Conservation (phyloP, 1,140 invertebrate genomes). For the Zaprionus camerounensis region DNA sequence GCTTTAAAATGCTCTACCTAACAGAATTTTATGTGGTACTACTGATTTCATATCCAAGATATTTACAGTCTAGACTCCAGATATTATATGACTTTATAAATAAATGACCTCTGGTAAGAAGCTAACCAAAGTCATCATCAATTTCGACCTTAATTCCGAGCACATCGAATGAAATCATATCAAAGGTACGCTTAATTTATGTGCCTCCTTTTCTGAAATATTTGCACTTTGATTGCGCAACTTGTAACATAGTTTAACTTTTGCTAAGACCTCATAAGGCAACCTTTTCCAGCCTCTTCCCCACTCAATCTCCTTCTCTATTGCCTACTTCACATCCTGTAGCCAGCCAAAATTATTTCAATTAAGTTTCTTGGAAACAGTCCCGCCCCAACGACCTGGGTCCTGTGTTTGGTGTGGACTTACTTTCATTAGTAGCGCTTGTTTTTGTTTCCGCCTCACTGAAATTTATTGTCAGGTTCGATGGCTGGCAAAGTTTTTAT, state of each 20-base stretch:
- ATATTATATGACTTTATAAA: neutral
- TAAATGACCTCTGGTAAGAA: neutral
- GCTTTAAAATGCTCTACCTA: conserved; percentile 28
- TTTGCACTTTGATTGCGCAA: conserved; percentile 69
- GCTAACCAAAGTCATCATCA: neutral
- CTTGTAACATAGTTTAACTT: conserved; percentile 56
- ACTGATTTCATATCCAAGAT: neutral
- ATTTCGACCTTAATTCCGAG: neutral
- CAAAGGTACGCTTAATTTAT: neutral
- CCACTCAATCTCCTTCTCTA: neutral
- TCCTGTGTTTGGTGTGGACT: conserved; percentile 24
- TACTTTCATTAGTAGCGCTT: conserved; percentile 72
- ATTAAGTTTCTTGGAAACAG: conserved; percentile 75
- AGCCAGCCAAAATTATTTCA: conserved; percentile 71
- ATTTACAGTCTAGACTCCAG: neutral
- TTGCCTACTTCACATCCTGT: conserved; percentile 2
- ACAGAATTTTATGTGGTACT: neutral
- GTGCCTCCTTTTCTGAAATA: conserved; percentile 19
- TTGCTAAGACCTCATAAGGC: conserved; percentile 18
- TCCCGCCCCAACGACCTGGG: neutral
- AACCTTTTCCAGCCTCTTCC: neutral
- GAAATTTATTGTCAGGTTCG: conserved; percentile 79
- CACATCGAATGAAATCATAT: neutral
- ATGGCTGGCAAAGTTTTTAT: conserved; percentile 76
- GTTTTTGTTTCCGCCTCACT: conserved; percentile 56